Base-by-base conservation (phyloP, 1,140 invertebrate genomes). In the Antheraea pernyi region DNA sequence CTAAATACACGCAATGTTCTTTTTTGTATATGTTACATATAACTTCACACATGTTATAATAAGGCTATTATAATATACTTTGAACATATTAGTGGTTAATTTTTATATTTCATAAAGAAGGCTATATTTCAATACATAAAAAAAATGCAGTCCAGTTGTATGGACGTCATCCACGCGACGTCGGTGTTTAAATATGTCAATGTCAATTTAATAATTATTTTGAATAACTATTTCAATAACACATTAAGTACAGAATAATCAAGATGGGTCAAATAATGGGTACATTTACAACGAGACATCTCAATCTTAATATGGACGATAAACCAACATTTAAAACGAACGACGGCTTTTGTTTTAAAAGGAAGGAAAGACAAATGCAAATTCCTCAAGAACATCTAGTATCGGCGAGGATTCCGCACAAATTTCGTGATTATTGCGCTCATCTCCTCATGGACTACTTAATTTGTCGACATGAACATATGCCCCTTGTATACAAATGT, bases 351-450 rank as follows among this genome's bases (percentile, higher is more conserved):
- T 83, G 92, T 19, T 93, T 94, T 66, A 94, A 94, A 18, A 93
- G 97, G 72, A 95, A 96, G 86, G 83, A 94, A 68, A 68, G 83
- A 1, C 30, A 93, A 48, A 95, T 96, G 94, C 87, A 94, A 18
- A 95, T 95, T 0, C 96, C 96, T n/a, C 83, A 95, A 80, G 95
- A 95, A 79, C 96, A 98, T 88, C 94, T 98, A 94, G 93, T 94
- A 80, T 95, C 96, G 13, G 95, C 94, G 0, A 95, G 95, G 79
- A 83, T 98, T 64, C 94, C 95, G 0, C 70, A 93, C 3, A 83
- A 95, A 10, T 86, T 93, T 63, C 91, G 97, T 58, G 97, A 98
- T 92, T 99, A 97, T 84, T 99, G 98, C 93, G 96, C 97, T 62
- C 96, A 98, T 89, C 78, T 93, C 16, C 93, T 94, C 36, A 75